Evolutionary conservation across 1,140 invertebrate genomes (phyloP).

Genomic region (Drosophila pectinifera): DNA sequence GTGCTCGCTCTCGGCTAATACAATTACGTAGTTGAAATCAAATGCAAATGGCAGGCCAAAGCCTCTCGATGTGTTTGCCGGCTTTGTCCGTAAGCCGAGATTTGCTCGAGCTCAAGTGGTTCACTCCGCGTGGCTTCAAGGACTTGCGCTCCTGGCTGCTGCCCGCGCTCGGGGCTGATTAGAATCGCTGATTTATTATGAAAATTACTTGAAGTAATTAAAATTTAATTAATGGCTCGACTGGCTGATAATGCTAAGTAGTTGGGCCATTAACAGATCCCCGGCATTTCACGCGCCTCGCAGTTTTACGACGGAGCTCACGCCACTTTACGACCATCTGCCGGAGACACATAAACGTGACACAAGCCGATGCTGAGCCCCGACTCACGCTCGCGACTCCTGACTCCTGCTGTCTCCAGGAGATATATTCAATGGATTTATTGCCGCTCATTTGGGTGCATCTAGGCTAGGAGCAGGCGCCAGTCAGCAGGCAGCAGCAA

Average conservation of each 20-base stretch:
- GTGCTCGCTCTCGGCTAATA: background rate
- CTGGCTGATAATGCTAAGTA: constrained; percentile 41
- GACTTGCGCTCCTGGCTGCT: background rate
- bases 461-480: constrained; percentile 12
- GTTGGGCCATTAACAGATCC: constrained; percentile 44
- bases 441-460: constrained; percentile 50
- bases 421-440: constrained; percentile 63
- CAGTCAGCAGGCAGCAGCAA: constrained; percentile 20
- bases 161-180: constrained; percentile 4
- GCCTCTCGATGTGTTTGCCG: constrained; percentile 42
- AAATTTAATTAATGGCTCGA: constrained; percentile 51
- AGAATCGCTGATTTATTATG: constrained; percentile 41
- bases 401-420: constrained; percentile 24
- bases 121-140: constrained; percentile 3
- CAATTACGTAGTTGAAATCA: constrained; percentile 28
- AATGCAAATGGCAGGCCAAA: constrained; percentile 63
- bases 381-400: no score
- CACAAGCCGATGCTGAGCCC: constrained; percentile 11
- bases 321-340: constrained; percentile 47
- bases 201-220: constrained; percentile 51
- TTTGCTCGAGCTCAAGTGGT: constrained; percentile 14
- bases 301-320: constrained; percentile 57
- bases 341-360: constrained; percentile 46
- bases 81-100: constrained; percentile 25
- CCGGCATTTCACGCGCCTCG: constrained; percentile 14